These are phyloP conservation scores for Plagodis dolabraria DNA, from an alignment of 2,888 invertebrate genomes.

Conservation along the genomic window DNA sequence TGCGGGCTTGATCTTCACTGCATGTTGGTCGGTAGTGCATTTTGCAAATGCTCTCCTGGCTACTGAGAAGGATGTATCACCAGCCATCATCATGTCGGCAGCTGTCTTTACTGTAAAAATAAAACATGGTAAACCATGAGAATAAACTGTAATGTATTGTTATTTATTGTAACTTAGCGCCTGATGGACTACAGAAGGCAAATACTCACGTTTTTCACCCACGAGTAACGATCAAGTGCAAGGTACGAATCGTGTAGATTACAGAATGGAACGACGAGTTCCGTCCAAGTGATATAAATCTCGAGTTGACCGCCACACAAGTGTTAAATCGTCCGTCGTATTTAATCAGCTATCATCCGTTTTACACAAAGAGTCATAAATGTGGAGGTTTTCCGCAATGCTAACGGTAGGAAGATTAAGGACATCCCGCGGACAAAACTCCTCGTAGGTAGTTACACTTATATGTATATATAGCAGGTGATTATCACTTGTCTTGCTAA, in stretches of 20 bases:
- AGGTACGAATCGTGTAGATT: conserved; percentile 16
- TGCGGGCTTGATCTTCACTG: too few species aligned
- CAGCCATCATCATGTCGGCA: too few species aligned
- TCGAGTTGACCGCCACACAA: conserved; percentile 29
- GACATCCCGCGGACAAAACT: conserved; percentile 54
- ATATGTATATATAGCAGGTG: neutral
- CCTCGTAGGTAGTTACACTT: neutral
- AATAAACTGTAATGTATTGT: too few species aligned
- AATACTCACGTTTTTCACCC: conserved; percentile 1
- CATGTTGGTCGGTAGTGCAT: too few species aligned
- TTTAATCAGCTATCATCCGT: conserved; percentile 49
- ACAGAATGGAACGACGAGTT: conserved; percentile 17
- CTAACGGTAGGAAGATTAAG: conserved; percentile 62
- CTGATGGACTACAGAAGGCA: neutral
- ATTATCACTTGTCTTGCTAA: too few species aligned
- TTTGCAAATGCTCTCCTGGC: too few species aligned
- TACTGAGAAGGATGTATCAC: too few species aligned
- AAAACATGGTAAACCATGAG: too few species aligned
- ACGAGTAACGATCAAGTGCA: conserved; percentile 15
- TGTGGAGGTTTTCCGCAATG: conserved; percentile 68
- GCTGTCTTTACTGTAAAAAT: too few species aligned
- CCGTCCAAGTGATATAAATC: conserved; percentile 27
- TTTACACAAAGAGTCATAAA: conserved; percentile 46
- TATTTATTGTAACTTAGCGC: too few species aligned
- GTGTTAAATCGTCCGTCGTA: conserved; percentile 45